These are phyloP conservation scores for Balanococcus diminutus DNA, from an alignment of 2,888 invertebrate species.

Conservation along the genomic window DNA sequence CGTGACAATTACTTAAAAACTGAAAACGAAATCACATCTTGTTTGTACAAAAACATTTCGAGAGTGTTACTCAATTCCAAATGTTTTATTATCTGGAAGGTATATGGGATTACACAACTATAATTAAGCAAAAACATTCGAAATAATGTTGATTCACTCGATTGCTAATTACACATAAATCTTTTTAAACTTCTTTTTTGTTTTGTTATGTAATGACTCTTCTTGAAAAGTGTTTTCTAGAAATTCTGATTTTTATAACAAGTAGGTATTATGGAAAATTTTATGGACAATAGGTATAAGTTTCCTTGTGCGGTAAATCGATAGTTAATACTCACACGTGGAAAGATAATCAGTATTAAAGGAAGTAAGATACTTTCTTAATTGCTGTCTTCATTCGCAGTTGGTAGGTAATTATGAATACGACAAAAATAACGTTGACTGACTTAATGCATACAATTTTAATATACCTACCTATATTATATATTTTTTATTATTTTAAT, in stretches of 20 bases:
- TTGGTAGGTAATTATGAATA: background rate
- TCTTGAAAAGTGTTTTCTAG: background rate
- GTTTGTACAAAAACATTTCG: background rate
- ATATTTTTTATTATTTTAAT: background rate
- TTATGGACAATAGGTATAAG: background rate
- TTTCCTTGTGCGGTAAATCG: background rate
- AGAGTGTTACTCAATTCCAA: conserved; percentile 17
- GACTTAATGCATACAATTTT: background rate
- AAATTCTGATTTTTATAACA: background rate
- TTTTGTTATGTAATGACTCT: background rate
- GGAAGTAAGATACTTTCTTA: background rate
- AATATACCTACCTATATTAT: background rate
- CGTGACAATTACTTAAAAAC: conserved; percentile 6
- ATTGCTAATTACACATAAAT: background rate
- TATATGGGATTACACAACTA: background rate
- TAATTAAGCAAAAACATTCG: conserved; percentile 37
- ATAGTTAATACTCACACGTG: background rate
- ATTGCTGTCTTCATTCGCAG: background rate
- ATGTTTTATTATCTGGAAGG: conserved; percentile 36
- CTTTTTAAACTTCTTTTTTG: background rate
- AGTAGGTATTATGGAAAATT: background rate
- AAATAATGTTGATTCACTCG: conserved; percentile 17
- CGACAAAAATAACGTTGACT: background rate
- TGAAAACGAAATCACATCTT: background rate
- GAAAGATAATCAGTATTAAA: background rate